Conservation (phyloP, 2,113 vertebrate genomes). For the Stictonetta naevosa region DNA sequence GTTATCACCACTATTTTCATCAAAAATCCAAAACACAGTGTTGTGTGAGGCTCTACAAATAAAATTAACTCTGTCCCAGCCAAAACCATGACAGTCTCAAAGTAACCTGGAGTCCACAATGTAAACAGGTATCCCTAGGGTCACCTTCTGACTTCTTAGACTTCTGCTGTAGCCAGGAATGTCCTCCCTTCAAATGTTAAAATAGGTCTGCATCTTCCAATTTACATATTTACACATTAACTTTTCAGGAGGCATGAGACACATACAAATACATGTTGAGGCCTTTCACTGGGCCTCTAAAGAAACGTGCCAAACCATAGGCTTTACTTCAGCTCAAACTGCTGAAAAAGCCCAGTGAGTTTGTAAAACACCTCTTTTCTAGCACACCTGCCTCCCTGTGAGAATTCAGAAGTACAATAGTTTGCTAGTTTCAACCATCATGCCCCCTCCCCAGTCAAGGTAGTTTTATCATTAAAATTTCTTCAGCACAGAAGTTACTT, state of each 20-base stretch:
- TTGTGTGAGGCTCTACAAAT: no score
- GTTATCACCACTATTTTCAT: no score
- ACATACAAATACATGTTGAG: neutral
- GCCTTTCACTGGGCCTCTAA: neutral
- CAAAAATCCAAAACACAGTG: no score
- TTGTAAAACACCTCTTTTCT: neutral
- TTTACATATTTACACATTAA: neutral
- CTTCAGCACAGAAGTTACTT: neutral
- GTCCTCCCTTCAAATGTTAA: neutral
- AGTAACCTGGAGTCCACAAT: neutral
- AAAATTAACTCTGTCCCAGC: no score
- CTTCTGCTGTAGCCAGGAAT: neutral
- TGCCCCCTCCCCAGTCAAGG: neutral
- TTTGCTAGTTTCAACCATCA: neutral
- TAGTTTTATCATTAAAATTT: constrained; percentile 48
- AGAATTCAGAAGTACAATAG: neutral
- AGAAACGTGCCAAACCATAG: neutral
- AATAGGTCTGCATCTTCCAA: neutral
- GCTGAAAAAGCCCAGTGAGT: neutral
- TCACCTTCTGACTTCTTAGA: neutral
- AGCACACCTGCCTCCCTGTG: neutral
- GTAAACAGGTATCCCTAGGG: neutral
- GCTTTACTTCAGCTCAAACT: neutral
- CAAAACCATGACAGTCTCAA: neutral
- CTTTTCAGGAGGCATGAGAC: neutral